Conservation (phyloP, 2,888 invertebrate genomes). For the Bhutanitis thaidina region DNA sequence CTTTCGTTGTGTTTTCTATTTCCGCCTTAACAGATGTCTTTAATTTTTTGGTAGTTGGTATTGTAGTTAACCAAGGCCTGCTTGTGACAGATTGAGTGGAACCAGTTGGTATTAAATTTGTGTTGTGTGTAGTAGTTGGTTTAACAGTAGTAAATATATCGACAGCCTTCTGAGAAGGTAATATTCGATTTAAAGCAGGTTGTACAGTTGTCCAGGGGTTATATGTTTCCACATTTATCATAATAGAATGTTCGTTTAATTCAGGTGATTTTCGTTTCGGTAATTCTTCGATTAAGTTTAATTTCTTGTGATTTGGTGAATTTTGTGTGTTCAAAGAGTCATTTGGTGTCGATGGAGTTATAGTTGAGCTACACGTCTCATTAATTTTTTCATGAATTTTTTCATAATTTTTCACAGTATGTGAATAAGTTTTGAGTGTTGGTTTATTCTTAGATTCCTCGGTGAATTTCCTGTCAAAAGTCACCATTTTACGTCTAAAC, state of each 20-base stretch:
- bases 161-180: neutral
- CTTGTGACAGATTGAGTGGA: neutral
- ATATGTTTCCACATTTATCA: neutral
- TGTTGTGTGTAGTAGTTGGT: neutral
- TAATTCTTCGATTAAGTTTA: neutral
- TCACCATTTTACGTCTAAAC: constrained; percentile 37
- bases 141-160: neutral
- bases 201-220: constrained; percentile 4
- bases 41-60: neutral
- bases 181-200: neutral
- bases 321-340: neutral
- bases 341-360: neutral
- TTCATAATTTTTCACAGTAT: neutral
- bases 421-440: neutral
- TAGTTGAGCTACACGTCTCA: neutral
- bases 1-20: neutral
- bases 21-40: neutral
- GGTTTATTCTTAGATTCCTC: neutral
- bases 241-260: neutral
- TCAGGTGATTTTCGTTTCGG: neutral
- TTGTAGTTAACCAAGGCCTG: neutral
- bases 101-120: too few species aligned
- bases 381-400: neutral
- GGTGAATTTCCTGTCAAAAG: constrained; percentile 11
- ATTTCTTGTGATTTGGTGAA: neutral